A percentile compares a stretch with the other conserved stretches of the same genome.
Conservation (phyloP, 2,113 vertebrate species). For the Nerophis lumbriciformis region DNA sequence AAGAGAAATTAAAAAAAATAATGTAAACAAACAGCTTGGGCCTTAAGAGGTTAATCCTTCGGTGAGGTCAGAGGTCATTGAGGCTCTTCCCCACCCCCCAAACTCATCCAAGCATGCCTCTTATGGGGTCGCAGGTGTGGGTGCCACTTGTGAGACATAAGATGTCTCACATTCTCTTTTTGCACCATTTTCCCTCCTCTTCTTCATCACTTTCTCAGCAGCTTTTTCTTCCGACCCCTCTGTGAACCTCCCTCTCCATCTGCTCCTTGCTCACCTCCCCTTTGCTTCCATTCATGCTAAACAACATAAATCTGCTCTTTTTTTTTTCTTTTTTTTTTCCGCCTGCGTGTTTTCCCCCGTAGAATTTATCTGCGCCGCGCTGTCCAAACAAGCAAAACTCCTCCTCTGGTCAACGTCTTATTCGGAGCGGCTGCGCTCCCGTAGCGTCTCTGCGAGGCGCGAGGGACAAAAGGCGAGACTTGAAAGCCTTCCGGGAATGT, state of each 20-base stretch:
- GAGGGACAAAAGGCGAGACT: conserved; percentile 41
- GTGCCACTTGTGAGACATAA: background rate
- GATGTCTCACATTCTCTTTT: too few relatives aligned
- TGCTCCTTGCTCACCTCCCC: conserved; percentile 3
- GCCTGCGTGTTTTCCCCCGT: background rate
- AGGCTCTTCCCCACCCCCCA: too few relatives aligned
- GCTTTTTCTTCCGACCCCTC: background rate
- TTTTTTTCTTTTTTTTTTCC: conserved; percentile 6
- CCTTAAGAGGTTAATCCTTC: too few relatives aligned
- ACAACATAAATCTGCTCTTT: conserved; percentile 6
- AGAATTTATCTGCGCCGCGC: background rate
- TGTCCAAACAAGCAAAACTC: background rate
- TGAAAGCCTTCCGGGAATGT: conserved; percentile 56
- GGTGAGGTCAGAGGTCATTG: too few relatives aligned
- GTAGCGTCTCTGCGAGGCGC: conserved; percentile 47
- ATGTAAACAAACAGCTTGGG: too few relatives aligned
- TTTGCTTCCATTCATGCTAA: conserved; percentile 6
- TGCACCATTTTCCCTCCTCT: background rate
- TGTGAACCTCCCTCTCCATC: conserved; percentile 10
- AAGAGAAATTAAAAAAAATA: too few relatives aligned
- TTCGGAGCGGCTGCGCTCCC: conserved; percentile 50
- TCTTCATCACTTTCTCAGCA: background rate
- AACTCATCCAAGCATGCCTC: background rate
- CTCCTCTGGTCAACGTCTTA: conserved; percentile 12
- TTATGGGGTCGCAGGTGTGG: background rate